These are phyloP conservation scores for Oryzias celebensis DNA, from an alignment of 2,113 vertebrate species.

Conservation along the genomic window DNA sequence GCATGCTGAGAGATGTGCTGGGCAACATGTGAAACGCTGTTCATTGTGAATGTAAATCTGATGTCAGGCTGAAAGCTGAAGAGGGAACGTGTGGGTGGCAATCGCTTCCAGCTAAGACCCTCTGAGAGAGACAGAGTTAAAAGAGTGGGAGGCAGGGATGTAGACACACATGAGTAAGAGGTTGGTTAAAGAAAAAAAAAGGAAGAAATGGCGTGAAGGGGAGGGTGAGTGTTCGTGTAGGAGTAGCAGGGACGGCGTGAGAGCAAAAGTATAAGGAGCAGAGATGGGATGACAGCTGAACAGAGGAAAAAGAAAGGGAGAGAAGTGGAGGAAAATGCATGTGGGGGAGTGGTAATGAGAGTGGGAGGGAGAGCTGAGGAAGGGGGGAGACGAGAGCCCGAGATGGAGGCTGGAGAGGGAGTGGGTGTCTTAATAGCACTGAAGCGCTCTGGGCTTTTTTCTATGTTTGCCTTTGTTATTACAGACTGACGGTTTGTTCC, in stretches of 20 bases:
- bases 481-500: slow-evolving; percentile 49
- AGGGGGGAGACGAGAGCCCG: slow-evolving; percentile 38
- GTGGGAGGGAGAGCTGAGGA: slow-evolving; percentile 22
- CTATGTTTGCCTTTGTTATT: slow-evolving; percentile 67
- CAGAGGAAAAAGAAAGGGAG: slow-evolving; percentile 20
- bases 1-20: slow-evolving; percentile 39
- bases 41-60: slow-evolving; percentile 79
- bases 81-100: slow-evolving; percentile 77
- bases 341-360: slow-evolving; percentile 29
- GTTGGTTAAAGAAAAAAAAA: slow-evolving; percentile 47
- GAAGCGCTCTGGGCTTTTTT: slow-evolving; percentile 63
- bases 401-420: slow-evolving; percentile 66
- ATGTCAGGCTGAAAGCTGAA: slow-evolving; percentile 74
- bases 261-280: slow-evolving; percentile 36
- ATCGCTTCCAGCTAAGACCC: slow-evolving; percentile 77
- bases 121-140: slow-evolving; percentile 65
- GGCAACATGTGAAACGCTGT: slow-evolving; percentile 58
- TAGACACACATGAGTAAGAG: slow-evolving; percentile 68
- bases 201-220: slow-evolving; percentile 33
- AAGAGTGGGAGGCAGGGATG: slow-evolving; percentile 68
- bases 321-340: slow-evolving; percentile 46
- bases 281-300: slow-evolving; percentile 37
- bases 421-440: slow-evolving; percentile 72
- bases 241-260: slow-evolving; percentile 49
- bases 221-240: slow-evolving; percentile 51